These are phyloP conservation scores for Drepana falcataria DNA, from an alignment of 2,888 invertebrate genomes.

Conservation along the genomic window DNA sequence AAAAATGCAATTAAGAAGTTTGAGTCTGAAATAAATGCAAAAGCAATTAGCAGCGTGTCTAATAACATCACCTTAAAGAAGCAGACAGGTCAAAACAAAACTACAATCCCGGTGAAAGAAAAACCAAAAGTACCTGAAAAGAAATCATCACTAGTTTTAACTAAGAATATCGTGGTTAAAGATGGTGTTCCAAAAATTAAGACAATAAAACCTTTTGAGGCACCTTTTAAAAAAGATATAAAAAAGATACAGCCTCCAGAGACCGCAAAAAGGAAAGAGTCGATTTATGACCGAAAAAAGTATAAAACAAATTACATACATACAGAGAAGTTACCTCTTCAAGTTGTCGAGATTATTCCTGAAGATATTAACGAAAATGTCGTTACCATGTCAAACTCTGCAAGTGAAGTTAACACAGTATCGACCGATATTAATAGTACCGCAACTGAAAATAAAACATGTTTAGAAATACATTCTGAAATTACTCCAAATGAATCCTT, in stretches of 20 bases:
- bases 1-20: conserved; percentile 71
- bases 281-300: conserved; percentile 62
- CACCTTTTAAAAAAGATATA: conserved; percentile 27
- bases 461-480: conserved; percentile 49
- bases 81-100: conserved; percentile 52
- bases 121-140: conserved; percentile 82
- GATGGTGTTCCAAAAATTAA: conserved; percentile 75
- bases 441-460: conserved; percentile 27
- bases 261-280: conserved; percentile 49
- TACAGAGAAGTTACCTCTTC: conserved; percentile 61
- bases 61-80: conserved; percentile 51
- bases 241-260: conserved; percentile 22
- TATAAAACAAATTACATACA: conserved; percentile 72
- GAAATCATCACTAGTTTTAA: conserved; percentile 72
- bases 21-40: conserved; percentile 68
- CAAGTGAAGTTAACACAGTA: conserved; percentile 13
- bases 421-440: conserved; percentile 11
- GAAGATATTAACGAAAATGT: conserved; percentile 56
- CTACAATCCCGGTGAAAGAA: conserved; percentile 50
- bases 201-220: conserved; percentile 52
- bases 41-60: conserved; percentile 19
- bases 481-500: conserved; percentile 83
- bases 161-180: conserved; percentile 73
- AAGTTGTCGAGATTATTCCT: conserved; percentile 68
- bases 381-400: conserved; percentile 13